A percentile compares a stretch with the other conserved stretches of the same genome.
These are phyloP conservation scores for Ypsolopha sequella DNA, from an alignment of 2,888 invertebrate species.

Conservation along the genomic window DNA sequence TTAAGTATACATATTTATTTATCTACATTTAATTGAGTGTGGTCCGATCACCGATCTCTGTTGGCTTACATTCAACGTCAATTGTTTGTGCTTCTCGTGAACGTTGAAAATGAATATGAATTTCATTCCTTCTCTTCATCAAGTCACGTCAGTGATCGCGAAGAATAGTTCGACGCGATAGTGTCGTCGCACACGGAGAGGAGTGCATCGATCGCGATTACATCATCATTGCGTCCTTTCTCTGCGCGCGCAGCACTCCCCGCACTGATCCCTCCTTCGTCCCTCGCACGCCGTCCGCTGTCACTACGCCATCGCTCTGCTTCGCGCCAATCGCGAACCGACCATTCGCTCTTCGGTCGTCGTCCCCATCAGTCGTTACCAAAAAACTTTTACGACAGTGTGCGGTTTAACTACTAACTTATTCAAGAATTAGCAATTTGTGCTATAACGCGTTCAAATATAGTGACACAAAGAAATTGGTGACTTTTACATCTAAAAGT, in stretches of 20 bases:
- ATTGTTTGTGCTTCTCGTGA: constrained; percentile 1
- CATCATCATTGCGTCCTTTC: constrained; percentile 66
- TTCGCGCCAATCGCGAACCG: constrained; percentile 27
- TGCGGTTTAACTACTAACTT: constrained; percentile 25
- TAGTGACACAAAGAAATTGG: neutral
- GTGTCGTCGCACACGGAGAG: constrained; percentile 30
- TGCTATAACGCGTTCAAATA: neutral
- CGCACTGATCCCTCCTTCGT: constrained; percentile 17
- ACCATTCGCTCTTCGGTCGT: constrained; percentile 60
- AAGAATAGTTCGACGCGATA: constrained; percentile 16
- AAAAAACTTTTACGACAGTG: constrained; percentile 20
- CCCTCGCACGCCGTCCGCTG: constrained; percentile 15
- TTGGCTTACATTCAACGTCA: constrained; percentile 6
- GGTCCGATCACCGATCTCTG: constrained; percentile 4
- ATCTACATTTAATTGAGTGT: constrained; percentile 1
- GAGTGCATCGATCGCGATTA: constrained; percentile 68
- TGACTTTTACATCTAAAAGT: neutral
- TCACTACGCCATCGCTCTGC: constrained; percentile 40
- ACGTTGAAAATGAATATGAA: neutral
- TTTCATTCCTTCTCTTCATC: neutral
- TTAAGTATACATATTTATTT: no score
- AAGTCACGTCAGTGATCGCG: neutral
- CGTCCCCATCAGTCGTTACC: constrained; percentile 37
- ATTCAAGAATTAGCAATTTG: neutral
- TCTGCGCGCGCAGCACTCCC: constrained; percentile 60